Evolutionary conservation across 2,888 invertebrate genomes (phyloP).

Genomic region (Caenorhabditis imperialis): DNA sequence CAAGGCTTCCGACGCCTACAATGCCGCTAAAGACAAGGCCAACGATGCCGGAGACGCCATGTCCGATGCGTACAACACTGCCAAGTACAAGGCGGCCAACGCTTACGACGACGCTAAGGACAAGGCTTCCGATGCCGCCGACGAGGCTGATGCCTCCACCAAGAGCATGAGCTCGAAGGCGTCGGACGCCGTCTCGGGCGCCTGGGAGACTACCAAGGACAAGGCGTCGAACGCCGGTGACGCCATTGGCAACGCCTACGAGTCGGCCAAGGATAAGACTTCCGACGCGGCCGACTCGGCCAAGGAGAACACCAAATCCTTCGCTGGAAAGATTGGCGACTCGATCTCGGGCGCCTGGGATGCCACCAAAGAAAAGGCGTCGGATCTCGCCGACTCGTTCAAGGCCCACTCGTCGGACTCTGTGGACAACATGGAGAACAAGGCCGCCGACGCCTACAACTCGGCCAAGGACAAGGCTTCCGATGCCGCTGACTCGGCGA

Average conservation of each 20-base stretch:
- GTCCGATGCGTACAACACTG: background rate
- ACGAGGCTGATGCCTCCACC: background rate
- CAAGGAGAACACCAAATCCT: no score
- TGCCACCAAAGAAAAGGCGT: slow-evolving; percentile 9
- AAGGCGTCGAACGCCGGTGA: no score
- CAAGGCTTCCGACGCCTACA: background rate
- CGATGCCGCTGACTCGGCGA: slow-evolving; percentile 23
- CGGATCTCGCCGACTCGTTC: slow-evolving; percentile 17
- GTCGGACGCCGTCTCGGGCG: slow-evolving; percentile 9
- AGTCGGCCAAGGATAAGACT: no score
- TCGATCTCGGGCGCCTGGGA: slow-evolving; percentile 20
- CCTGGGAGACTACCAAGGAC: no score
- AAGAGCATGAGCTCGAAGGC: slow-evolving; percentile 5
- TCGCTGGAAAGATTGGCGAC: no score
- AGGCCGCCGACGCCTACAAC: slow-evolving; percentile 20
- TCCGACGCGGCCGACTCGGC: no score
- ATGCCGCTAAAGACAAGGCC: slow-evolving; percentile 6
- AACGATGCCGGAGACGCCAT: slow-evolving; percentile 12
- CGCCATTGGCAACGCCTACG: no score
- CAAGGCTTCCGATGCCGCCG: background rate
- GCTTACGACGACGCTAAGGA: background rate
- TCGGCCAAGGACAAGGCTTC: slow-evolving; percentile 15
- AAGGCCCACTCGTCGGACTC: slow-evolving; percentile 16
- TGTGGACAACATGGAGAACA: slow-evolving; percentile 17
- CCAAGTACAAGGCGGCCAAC: slow-evolving; percentile 9